Percentiles rank a stretch among this genome's conserved stretches.
Conservation (phyloP, 2,888 invertebrate species). For the Erebia ligea region DNA sequence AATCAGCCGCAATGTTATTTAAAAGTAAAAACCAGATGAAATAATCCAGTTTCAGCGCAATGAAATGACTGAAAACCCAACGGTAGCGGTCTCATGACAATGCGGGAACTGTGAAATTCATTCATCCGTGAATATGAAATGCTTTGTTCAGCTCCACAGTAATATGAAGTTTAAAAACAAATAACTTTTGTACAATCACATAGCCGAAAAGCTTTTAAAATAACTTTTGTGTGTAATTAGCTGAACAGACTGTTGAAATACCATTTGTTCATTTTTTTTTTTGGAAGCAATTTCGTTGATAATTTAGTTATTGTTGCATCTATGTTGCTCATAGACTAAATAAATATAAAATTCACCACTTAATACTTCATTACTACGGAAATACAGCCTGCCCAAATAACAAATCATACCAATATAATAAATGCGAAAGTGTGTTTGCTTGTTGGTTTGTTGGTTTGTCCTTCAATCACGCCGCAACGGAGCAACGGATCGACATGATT, state of each 20-base stretch:
- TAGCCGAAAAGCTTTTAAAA: conserved; percentile 15
- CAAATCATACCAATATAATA: too few species aligned
- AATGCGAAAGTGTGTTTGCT: too few species aligned
- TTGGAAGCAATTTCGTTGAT: not conserved
- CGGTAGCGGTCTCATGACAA: conserved; percentile 52
- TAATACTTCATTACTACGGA: too few species aligned
- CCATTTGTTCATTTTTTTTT: not conserved
- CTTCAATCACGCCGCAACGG: too few species aligned
- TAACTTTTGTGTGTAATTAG: conserved; percentile 1
- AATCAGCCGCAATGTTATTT: too few species aligned
- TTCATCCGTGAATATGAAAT: conserved; percentile 55
- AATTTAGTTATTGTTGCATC: too few species aligned
- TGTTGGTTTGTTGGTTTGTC: too few species aligned
- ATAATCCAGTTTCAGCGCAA: conserved; percentile 12
- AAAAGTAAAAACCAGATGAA: conserved; percentile 13
- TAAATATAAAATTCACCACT: too few species aligned
- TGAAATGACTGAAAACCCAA: conserved; percentile 25
- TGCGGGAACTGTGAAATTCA: conserved; percentile 64
- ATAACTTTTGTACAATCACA: conserved; percentile 14
- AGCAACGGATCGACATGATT: too few species aligned
- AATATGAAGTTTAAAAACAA: conserved; percentile 32
- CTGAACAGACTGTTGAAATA: not conserved
- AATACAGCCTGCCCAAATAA: too few species aligned
- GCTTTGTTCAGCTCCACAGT: conserved; percentile 57
- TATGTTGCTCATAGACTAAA: too few species aligned